Conservation (phyloP, 2,113 vertebrate genomes). For the Tychaedon coryphoeus region DNA sequence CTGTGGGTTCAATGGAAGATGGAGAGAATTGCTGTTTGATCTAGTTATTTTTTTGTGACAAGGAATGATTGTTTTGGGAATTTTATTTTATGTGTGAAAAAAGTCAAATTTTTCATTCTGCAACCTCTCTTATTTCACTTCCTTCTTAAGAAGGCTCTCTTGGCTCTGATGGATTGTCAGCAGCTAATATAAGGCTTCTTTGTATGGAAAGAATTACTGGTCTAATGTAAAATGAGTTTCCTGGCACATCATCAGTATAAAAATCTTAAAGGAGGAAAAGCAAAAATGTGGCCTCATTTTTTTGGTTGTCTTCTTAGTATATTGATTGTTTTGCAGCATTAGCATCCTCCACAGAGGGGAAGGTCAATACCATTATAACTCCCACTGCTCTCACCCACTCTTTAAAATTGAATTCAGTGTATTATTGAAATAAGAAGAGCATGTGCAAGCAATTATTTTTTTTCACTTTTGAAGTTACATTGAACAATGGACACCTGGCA, state of each 20-base stretch:
- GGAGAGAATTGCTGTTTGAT: neutral
- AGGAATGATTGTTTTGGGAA: neutral
- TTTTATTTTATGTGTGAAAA: neutral
- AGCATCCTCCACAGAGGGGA: slow-evolving; percentile 43
- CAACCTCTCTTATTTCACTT: neutral
- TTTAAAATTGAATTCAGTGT: slow-evolving; percentile 15
- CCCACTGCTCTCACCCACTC: slow-evolving; percentile 27
- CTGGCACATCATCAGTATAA: slow-evolving; percentile 22
- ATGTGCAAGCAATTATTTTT: neutral
- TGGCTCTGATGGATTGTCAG: neutral
- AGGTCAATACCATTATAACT: slow-evolving; percentile 44
- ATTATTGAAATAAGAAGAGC: slow-evolving; percentile 33
- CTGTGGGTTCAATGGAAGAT: neutral
- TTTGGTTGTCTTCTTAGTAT: slow-evolving; percentile 27
- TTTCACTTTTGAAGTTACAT: slow-evolving; percentile 8
- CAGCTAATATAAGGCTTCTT: neutral
- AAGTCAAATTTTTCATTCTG: neutral
- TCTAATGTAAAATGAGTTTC: slow-evolving; percentile 8
- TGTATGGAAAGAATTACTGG: slow-evolving; percentile 4
- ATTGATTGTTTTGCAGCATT: slow-evolving; percentile 58
- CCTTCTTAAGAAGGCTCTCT: neutral
- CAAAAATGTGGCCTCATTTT: slow-evolving; percentile 40
- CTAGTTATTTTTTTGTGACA: neutral
- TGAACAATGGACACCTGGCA: slow-evolving; percentile 38
- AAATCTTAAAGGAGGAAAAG: slow-evolving; percentile 35